Percentiles rank a stretch among this genome's conserved stretches.
Conservation (phyloP, 2,113 vertebrate species). For the Marmota flaviventris region DNA sequence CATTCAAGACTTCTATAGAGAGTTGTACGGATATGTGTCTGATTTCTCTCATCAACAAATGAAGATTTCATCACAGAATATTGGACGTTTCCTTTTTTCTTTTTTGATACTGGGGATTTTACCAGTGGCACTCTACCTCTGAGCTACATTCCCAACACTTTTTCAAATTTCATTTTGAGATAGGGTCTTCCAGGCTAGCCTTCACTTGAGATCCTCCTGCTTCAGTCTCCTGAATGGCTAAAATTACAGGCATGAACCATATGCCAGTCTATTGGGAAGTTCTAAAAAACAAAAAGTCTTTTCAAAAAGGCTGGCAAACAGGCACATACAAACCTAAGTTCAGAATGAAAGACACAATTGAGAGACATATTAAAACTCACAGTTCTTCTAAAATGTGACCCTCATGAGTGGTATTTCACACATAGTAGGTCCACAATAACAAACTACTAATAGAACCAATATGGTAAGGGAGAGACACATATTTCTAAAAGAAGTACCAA, state of each 20-base stretch:
- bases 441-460: background rate
- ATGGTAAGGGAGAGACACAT: background rate
- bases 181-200: background rate
- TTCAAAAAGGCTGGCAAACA: background rate
- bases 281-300: background rate
- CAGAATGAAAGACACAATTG: background rate
- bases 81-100: background rate
- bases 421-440: background rate
- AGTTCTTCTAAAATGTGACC: background rate
- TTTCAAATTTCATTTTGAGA: background rate
- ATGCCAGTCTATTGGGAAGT: background rate
- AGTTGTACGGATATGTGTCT: background rate
- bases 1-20: background rate
- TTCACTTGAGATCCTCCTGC: background rate
- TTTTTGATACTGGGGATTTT: background rate
- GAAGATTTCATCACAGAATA: background rate
- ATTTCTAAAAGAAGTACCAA: constrained; percentile 6
- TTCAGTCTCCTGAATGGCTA: background rate
- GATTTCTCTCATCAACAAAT: background rate
- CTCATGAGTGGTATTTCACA: background rate
- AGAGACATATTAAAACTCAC: background rate
- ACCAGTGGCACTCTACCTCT: background rate
- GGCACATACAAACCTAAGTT: background rate
- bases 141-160: background rate
- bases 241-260: background rate